These are phyloP conservation scores for Nettapus auritus DNA, from an alignment of 2,113 vertebrate genomes.

Conservation along the genomic window DNA sequence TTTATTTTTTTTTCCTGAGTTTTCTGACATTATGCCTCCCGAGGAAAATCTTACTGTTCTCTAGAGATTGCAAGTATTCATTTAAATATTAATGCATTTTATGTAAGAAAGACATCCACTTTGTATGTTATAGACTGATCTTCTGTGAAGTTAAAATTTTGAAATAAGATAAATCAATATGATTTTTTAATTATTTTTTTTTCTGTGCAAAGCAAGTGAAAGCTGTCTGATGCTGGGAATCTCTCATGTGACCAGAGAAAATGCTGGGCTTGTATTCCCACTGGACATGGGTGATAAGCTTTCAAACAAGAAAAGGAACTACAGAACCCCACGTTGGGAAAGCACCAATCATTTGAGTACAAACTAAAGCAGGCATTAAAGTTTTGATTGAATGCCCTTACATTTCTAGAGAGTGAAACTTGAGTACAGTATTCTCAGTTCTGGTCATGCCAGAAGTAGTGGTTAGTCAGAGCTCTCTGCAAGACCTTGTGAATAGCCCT, in stretches of 20 bases:
- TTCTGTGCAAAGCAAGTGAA: background rate
- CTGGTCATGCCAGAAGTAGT: no score
- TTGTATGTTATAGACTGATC: background rate
- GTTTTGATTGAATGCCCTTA: background rate
- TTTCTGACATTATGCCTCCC: background rate
- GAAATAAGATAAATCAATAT: background rate
- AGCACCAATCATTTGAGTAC: background rate
- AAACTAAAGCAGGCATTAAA: background rate
- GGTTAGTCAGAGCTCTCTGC: no score
- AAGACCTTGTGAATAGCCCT: background rate
- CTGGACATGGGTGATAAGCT: background rate
- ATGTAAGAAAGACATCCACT: fast-evolving
- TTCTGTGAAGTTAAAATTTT: background rate
- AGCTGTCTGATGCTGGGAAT: background rate
- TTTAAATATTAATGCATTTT: background rate
- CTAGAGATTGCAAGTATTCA: background rate
- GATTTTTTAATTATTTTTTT: background rate
- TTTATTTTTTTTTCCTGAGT: background rate
- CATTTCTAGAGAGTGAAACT: background rate
- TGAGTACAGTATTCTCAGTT: background rate
- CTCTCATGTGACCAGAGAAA: background rate
- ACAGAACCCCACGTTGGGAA: background rate
- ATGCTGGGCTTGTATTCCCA: background rate
- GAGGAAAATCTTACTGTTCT: background rate
- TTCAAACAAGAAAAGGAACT: background rate